Evolutionary conservation across 2,797 vertebrate species (phyloP).

Genomic region (Pseudochaenichthys georgianus): DNA sequence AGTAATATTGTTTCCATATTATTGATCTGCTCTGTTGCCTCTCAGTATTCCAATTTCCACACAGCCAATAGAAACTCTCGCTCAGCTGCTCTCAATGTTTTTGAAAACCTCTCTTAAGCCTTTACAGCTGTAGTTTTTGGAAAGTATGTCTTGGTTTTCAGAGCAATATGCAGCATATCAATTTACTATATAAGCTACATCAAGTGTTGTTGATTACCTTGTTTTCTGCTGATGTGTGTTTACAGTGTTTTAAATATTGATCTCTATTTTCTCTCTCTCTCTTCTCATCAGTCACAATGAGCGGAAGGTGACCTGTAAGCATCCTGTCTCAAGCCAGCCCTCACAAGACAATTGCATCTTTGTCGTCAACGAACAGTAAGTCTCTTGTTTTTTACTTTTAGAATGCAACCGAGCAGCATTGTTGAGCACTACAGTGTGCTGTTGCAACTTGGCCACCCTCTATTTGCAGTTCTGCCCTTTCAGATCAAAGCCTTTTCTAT

Average conservation of each 20-base stretch:
- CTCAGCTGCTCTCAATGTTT: conserved; percentile 13
- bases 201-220: neutral
- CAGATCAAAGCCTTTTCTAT: conserved; percentile 23
- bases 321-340: conserved; percentile 93
- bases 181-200: neutral
- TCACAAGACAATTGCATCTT: conserved; percentile 99
- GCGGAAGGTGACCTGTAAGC: conserved; percentile 98
- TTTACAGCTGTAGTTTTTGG: conserved; percentile 13
- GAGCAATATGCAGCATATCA: conserved; percentile 2
- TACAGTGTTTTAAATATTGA: conserved; percentile 29
- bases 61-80: conserved; percentile 4
- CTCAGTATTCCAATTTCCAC: neutral
- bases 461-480: conserved; percentile 41
- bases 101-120: conserved; percentile 9
- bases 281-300: conserved; percentile 92
- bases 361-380: conserved; percentile 98
- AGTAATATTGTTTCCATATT: neutral
- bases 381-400: conserved; percentile 71
- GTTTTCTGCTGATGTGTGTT: conserved; percentile 9
- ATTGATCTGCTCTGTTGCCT: conserved; percentile 4
- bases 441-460: conserved; percentile 33
- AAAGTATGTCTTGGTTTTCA: conserved; percentile 15
- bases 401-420: conserved; percentile 69
- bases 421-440: conserved; percentile 50
- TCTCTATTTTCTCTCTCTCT: conserved; percentile 8